phyloP scores from a whole-genome alignment of 2,113 vertebrate genomes.

The Esox niger region DNA sequence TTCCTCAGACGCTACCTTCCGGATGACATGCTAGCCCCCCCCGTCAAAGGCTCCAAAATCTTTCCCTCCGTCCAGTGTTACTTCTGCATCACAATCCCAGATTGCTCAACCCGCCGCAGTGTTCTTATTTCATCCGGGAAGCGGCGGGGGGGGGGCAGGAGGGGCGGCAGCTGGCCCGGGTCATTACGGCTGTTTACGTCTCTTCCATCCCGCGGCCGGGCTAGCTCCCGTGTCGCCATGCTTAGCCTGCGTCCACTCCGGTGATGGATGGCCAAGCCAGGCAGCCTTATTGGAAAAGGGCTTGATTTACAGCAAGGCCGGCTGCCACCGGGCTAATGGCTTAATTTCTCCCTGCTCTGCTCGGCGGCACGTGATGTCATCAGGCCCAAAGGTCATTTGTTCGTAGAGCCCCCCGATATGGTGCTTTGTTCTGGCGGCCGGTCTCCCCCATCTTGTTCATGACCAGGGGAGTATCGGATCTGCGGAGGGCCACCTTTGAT shows the following conservation, averaged over 20 bases:
- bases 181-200: constrained; percentile 83
- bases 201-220: constrained; percentile 54
- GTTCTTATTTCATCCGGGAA: background rate
- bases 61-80: background rate
- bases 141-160: background rate
- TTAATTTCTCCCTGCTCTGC: constrained; percentile 80
- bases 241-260: constrained; percentile 75
- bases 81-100: background rate
- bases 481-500: background rate
- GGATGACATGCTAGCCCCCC: too few relatives aligned
- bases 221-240: constrained; percentile 81
- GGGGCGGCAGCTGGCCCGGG: background rate
- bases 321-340: constrained; percentile 84
- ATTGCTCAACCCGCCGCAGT: background rate
- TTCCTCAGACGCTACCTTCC: too few relatives aligned
- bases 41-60: too few relatives aligned
- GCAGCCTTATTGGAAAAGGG: constrained; percentile 87
- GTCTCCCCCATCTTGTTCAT: too few relatives aligned
- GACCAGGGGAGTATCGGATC: constrained; percentile 52
- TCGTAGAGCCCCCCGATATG: constrained; percentile 53
- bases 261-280: constrained; percentile 84
- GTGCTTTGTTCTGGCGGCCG: constrained; percentile 76
- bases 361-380: constrained; percentile 76
- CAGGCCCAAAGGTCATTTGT: constrained; percentile 81
- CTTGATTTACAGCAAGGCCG: constrained; percentile 86